Base-by-base conservation (phyloP, 1,140 invertebrate species). In the Scaptomyza hsui region DNA sequence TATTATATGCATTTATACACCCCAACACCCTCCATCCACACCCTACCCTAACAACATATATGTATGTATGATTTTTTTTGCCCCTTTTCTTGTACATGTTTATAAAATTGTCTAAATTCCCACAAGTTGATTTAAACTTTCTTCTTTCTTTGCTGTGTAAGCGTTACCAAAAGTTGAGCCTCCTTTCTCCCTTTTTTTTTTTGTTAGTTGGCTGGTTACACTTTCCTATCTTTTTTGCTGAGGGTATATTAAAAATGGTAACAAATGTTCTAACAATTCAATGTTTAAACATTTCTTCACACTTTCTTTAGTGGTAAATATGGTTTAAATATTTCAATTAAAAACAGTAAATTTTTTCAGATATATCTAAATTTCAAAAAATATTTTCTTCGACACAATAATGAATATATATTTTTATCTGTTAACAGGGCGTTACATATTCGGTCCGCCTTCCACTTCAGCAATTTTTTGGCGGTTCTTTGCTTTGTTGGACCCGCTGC, bases 91-190 rank as follows among this genome's bases (percentile, higher is more conserved):
- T 64, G 52, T 80, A 72, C 72, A 74, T 85, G 80, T 85, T 85
- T 85, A 85, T 86, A 85, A 85, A 85, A 85, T 85, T 86, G 81
- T 85, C 81, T 81, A 86, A 85, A 86, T 85, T 85, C 82, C 81
- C 81, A 85, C 81, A 85, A 85, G 81, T 85, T 85, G 81, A 85
- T 85, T 85, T 85, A 85, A 85, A 85, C 81, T 86, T 86, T 81
- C 65, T 78, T 76, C 77, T 70, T 85, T 85, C 73, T 72, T 77
- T 49, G 64, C 60, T 70, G 35, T 35, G 49, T 32, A 61, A 52
- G 55, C 47, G 21, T 48, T 41, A 69, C 32, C 60, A 64, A 57
- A 65, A 71, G 45, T 71, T 71, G 61, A 57, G 61, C 68, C 67
- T 55, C 5, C 24, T 62, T 62, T 65, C 80, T 64, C 21, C 13